phyloP scores from a whole-genome alignment of 2,888 invertebrate genomes.

The Empis livida region DNA sequence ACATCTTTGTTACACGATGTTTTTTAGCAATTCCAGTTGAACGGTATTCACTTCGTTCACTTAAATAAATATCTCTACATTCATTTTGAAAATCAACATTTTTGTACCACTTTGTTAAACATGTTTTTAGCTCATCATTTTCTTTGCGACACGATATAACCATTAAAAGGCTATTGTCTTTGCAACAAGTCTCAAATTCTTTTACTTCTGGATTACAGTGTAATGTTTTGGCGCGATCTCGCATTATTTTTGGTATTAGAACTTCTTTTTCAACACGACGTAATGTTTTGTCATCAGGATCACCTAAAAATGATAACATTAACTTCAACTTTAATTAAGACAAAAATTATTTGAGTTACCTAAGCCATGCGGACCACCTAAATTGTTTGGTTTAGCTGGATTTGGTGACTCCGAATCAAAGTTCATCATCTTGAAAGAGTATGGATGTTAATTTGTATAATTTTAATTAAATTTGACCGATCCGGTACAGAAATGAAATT shows the following conservation, averaged over 20 bases:
- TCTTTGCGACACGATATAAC: conserved; percentile 60
- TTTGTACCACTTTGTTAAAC: conserved; percentile 61
- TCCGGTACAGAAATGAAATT: too few relatives aligned
- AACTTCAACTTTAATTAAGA: too few relatives aligned
- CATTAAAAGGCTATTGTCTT: conserved; percentile 52
- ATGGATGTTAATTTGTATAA: too few relatives aligned
- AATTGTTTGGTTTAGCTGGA: too few relatives aligned
- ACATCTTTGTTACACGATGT: conserved; percentile 34
- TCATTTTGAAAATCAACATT: conserved; percentile 59
- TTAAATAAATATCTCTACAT: conserved; percentile 68
- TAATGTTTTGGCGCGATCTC: conserved; percentile 64
- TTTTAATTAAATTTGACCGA: too few relatives aligned
- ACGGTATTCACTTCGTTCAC: conserved; percentile 69
- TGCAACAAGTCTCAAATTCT: conserved; percentile 61
- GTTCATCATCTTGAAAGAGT: too few relatives aligned
- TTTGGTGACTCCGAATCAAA: too few relatives aligned
- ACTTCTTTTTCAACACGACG: conserved; percentile 82
- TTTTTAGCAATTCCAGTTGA: conserved; percentile 61
- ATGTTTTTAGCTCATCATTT: conserved; percentile 54
- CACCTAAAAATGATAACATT: conserved; percentile 18
- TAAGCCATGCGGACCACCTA: too few relatives aligned
- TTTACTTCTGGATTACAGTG: conserved; percentile 64
- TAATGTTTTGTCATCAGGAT: conserved; percentile 50
- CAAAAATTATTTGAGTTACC: neutral
- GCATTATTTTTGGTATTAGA: conserved; percentile 76